These are phyloP conservation scores for Lepidochitona cinerea DNA, from an alignment of 2,888 invertebrate species.

Conservation along the genomic window DNA sequence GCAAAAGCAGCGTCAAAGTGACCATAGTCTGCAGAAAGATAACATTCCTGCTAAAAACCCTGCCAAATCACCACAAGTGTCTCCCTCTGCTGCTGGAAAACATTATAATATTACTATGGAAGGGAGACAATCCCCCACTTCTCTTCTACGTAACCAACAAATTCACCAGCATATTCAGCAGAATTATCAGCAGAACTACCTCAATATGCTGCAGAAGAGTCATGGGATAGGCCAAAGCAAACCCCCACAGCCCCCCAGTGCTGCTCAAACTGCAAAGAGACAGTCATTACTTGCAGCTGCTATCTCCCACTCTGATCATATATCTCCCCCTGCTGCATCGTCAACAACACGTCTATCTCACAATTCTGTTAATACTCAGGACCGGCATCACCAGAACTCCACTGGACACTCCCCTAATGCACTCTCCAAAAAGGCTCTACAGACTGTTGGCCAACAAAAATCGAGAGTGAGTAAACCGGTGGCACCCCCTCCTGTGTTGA, in stretches of 20 bases:
- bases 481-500: background rate
- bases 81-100: background rate
- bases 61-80: background rate
- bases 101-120: background rate
- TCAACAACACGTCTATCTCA: background rate
- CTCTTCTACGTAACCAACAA: background rate
- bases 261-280: background rate
- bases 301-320: background rate
- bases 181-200: background rate
- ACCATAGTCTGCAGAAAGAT: background rate
- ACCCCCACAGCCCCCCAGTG: background rate
- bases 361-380: background rate
- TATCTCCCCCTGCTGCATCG: background rate
- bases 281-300: background rate
- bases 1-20: background rate
- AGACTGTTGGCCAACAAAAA: background rate
- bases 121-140: background rate
- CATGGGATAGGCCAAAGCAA: background rate
- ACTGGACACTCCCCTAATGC: background rate
- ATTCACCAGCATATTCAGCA: background rate
- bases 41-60: background rate
- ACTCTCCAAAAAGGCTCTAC: background rate
- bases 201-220: background rate
- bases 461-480: background rate
- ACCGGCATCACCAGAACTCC: background rate